Base-by-base conservation (phyloP, 2,797 vertebrate genomes). In the Channa striata region DNA sequence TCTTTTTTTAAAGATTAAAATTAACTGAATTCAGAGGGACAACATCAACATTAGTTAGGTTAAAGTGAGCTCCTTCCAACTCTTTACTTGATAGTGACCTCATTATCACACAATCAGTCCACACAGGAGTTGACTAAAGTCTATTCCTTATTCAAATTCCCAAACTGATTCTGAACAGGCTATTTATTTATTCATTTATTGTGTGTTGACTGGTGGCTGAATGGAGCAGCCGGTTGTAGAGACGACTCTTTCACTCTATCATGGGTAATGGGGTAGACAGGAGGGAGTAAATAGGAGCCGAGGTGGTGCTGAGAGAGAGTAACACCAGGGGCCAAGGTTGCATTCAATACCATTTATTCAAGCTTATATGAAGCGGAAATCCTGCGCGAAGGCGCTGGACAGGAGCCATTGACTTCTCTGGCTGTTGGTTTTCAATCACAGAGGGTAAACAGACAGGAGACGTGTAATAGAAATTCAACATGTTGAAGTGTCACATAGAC, bases 261-360 rank as follows among this genome's bases (percentile, higher is more conserved):
- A 83, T 79, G 78, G 79, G 86, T 92, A 93, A 91, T 91, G 87
- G 84, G 60, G 70, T 77, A 73, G 73, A 85, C 61, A 81, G 75
- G 66, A 68, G 67, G 77, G 59, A 76, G 81, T 82, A 80, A 80
- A 86, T 70, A 72, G 59, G 54, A 58, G 60, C 61, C 40, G 70
- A 56, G 64, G 62, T 63, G 70, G 72, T 8, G 50, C 54, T 74
- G 72, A 77, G 61, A 72, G 77, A 67, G 60, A 86, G 78, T 59
- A 77, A 80, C 77, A 76, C 68, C 63, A 34, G 65, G 47, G 79
- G 74, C 82, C 80, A 84, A 77, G 78, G 84, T 79, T 81, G 68
- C 53, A 62, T 79, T 85, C 81, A 49, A 68, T 81, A 75, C 73
- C 80, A 84, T 87, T 89, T 84, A 81, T 87, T 84, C 69, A 72